Base-by-base conservation (phyloP, 2,888 invertebrate genomes). In the Pseudococcus jackbeardsleyi region DNA sequence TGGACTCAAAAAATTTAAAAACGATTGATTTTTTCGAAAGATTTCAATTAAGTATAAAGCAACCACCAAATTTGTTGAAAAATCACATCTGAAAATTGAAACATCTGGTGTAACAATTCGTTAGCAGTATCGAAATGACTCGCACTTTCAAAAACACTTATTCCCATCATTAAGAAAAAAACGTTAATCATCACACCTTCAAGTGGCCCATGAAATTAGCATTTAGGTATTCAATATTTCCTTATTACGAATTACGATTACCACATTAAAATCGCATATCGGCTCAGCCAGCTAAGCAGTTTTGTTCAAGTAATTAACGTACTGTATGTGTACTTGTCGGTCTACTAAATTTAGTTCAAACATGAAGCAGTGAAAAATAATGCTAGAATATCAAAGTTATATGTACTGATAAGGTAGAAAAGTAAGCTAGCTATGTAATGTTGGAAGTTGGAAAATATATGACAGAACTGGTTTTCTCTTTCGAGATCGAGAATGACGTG, bases 261-360 rank as follows among this genome's bases (percentile, higher is more conserved):
- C 15, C 54, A 17, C 54, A 54, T 54, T 17, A 17, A 54, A 33
- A 33, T 33, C 26, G 26, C 3, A 54, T 17, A 17, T 12, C 17
- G 54, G 17, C 5, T 17, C 7, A 15, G 50, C 15, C n/a, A n/a
- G 26, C 26, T 1, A 33, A 33, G 12, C 54, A 54, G 17, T 54
- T 54, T 54, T 11, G 54, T 17, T 54, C 17, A 17, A 54, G 54
- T 17, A 54, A 12, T 54, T 54, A 12, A 15, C 1, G 26, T 33
- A 33, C 26, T 33, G 26, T 33, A 3, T 33, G 1, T 33, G 26
- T 33, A 33, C 26, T 33, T 33, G 26, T 3, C 68, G 68, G 68
- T 68, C 68, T 68, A 22, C 68, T 26, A 26, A 68, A 22, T 68
- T 68, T 22, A 68, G 68, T 68, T 68, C 22, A 68, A 68, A 68